Evolutionary conservation across 2,113 vertebrate species (phyloP), one percentile per base, ranked within the genome.

Genomic region (Hippocampus mohnikei): DNA sequence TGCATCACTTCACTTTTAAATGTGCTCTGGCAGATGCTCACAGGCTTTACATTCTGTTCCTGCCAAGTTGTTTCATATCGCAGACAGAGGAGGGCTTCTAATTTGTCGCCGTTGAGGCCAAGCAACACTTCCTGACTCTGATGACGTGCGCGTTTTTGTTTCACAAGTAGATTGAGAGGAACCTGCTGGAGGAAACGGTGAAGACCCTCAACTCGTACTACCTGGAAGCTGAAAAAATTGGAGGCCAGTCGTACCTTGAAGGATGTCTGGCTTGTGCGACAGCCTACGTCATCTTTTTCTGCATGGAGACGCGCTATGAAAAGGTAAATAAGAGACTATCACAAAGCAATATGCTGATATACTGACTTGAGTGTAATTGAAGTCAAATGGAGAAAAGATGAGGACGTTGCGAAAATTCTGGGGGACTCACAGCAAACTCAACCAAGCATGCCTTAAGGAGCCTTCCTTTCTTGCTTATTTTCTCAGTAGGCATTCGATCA

Each of bases 271-370:
- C 96, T 59, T 99, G 97, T 20, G 93, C 94, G 62, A 99, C 97
- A 0, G 97, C 96, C 67, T 99, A 98, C 78, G 93, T 98, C 87
- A 94, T 98, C 89, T 99, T 98, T 83, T 94, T 99, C 73, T 99
- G 97, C 93, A 96, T 98, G 94, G 97, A 99, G 91, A 99, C 97
- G 0, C 95, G 96, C 81, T 99, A 99, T 0, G 97, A 99, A 85
- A 98, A 98, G 96, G 97, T 98, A 37, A 66, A 40, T 37, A 4
- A 18, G 55, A 25, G 23, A 58, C 12, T 5, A 13, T 13, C 55
- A 58, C 23, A 58, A 25, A 3, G 4, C 9, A 23, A 12, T 5
- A 12, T 11, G 53, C 1, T 56, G 53, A 25, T 12, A n/a, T 23
- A 10, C 13, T 50, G 18, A 20, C 20, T 1, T 20, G 10, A 44